Evolutionary conservation across 1,140 invertebrate species (phyloP).

Genomic region (Lordiphosa mommai): DNA sequence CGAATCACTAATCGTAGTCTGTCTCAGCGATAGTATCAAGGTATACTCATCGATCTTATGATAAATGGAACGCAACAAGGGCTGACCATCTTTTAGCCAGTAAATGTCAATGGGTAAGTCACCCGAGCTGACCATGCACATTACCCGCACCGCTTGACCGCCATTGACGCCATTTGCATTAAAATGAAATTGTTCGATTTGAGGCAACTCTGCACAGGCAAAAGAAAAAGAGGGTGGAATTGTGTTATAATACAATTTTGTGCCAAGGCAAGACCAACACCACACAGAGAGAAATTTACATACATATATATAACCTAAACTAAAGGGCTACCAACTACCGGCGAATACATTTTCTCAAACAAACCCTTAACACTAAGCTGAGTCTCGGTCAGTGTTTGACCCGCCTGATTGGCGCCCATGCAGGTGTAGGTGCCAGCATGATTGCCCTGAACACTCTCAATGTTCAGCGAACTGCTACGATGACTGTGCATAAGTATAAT

Average conservation of each 20-base stretch:
- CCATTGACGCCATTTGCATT: constrained; percentile 84
- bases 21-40: constrained; percentile 87
- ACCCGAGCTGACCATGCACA: constrained; percentile 86
- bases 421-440: constrained; percentile 86
- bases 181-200: constrained; percentile 86
- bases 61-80: constrained; percentile 64
- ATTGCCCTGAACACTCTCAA: constrained; percentile 85
- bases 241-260: constrained; percentile 45
- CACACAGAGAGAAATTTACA: constrained; percentile 29
- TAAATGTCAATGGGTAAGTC: constrained; percentile 85
- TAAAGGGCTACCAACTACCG: constrained; percentile 22
- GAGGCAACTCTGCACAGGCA: constrained; percentile 81
- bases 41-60: constrained; percentile 82
- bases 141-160: constrained; percentile 85
- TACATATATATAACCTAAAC: constrained; percentile 26
- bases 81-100: constrained; percentile 82
- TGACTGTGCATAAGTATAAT: constrained; percentile 78
- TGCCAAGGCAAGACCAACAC: constrained; percentile 54
- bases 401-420: constrained; percentile 88
- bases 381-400: constrained; percentile 82
- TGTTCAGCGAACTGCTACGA: constrained; percentile 86
- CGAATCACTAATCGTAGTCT: constrained; percentile 83
- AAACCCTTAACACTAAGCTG: constrained; percentile 82
- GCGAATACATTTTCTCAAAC: constrained; percentile 23
- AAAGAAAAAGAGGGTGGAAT: constrained; percentile 43